A percentile compares a stretch with the other conserved stretches of the same genome.
Evolutionary conservation across 1,140 invertebrate species (phyloP).

Genomic region (Lucilia sericata): DNA sequence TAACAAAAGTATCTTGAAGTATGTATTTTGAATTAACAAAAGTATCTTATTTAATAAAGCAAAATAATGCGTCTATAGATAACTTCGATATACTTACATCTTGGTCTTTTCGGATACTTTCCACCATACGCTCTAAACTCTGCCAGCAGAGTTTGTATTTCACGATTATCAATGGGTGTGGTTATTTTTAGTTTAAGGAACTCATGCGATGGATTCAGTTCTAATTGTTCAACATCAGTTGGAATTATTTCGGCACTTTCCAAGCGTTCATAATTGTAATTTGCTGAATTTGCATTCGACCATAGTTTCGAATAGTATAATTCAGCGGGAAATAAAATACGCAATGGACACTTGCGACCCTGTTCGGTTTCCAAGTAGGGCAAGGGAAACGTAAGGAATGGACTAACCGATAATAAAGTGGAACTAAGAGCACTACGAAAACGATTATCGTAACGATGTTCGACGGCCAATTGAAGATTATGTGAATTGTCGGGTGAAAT

Average conservation of each 20-base stretch:
- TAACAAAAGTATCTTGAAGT: too few species aligned
- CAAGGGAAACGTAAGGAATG: constrained; percentile 85
- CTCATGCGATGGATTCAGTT: constrained; percentile 72
- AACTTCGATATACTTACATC: constrained; percentile 53
- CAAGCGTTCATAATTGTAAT: constrained; percentile 50
- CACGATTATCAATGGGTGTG: constrained; percentile 72
- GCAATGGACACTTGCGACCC: constrained; percentile 81
- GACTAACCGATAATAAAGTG: constrained; percentile 85
- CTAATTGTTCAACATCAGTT: constrained; percentile 35
- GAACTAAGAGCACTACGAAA: constrained; percentile 83
- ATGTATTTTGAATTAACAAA: too few species aligned
- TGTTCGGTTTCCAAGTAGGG: constrained; percentile 90
- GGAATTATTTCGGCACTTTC: constrained; percentile 55
- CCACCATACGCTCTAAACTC: constrained; percentile 89
- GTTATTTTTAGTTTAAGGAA: constrained; percentile 81
- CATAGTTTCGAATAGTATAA: constrained; percentile 80
- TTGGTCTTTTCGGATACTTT: constrained; percentile 70
- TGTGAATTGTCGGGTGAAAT: constrained; percentile 43
- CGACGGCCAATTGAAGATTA: constrained; percentile 69
- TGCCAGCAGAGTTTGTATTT: constrained; percentile 81
- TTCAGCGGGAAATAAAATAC: constrained; percentile 83
- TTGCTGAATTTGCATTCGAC: constrained; percentile 53
- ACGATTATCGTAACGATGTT: constrained; percentile 75
- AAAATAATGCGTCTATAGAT: too few species aligned
- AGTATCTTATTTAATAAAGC: too few species aligned